Base-by-base conservation (phyloP, 2,888 invertebrate species). In the Pammene aurita region DNA sequence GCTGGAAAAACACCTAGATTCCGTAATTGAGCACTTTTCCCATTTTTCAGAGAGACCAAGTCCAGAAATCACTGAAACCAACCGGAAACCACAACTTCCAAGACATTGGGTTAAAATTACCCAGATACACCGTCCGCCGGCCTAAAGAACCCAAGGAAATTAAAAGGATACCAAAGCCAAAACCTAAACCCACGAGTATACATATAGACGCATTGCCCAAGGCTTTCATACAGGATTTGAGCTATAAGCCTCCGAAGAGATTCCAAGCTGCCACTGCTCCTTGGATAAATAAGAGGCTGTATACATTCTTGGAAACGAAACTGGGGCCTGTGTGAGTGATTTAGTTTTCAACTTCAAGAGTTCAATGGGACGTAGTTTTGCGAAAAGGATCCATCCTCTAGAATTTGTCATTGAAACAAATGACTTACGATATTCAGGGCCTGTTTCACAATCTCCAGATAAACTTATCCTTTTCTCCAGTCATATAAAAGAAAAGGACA, bases 241-340 rank as follows among this genome's bases (percentile, higher is more conserved):
- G 85, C 48, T 91, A 90, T 54, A 91, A 89, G 42, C 91, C 92
- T 0, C 92, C 90, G 0, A 91, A 87, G 70, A 78, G 88, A 41
- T 93, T 84, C 71, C 78, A 78, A 55, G 89, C 91, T 0, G 75
- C 77, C 1, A 87, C 86, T 42, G 91, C 90, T 0, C 77, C 89
- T 0, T 93, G 93, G 93, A 84, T 84, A 18, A 92, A 91, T 0
- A 88, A 88, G 56, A 75, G 86, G 54, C 72, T 93, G 61, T 92
- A 93, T 72, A 87, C 85, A 44, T 89, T 76, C 73, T 78, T 93
- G 69, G 90, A 92, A 76, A 80, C 71, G 0, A 92, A 92, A 70
- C 72, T 93, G 52, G 86, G 90, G 64, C 79, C 86, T 0, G 87
- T 84, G 93, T 93, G 75, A 87, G 90, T 61, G 7, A 46, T 46